A percentile compares a stretch with the other conserved stretches of the same genome.
Conservation (phyloP, 2,113 vertebrate genomes). For the Anguilla japonica region DNA sequence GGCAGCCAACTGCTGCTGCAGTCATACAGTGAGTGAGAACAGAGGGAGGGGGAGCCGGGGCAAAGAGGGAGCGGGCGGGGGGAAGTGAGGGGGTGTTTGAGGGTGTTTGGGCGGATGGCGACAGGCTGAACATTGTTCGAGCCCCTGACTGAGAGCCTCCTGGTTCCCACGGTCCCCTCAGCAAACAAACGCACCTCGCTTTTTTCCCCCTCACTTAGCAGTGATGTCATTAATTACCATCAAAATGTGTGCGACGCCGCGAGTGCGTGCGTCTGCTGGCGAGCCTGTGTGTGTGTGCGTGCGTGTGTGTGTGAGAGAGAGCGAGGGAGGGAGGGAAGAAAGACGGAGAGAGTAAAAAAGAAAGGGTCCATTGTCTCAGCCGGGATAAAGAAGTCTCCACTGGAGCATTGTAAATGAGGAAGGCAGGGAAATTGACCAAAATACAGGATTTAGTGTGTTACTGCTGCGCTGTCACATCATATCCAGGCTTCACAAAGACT, state of each 20-base stretch:
- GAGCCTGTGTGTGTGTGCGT: slow-evolving; percentile 32
- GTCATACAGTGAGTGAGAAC: slow-evolving; percentile 25
- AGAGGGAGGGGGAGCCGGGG: slow-evolving; percentile 50
- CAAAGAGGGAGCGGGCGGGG: slow-evolving; percentile 42
- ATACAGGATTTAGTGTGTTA: slow-evolving; percentile 69
- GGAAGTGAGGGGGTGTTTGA: slow-evolving; percentile 38
- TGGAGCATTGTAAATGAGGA: slow-evolving; percentile 90
- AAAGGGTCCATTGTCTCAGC: slow-evolving; percentile 73
- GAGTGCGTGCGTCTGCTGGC: slow-evolving; percentile 60
- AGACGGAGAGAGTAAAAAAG: slow-evolving; percentile 49
- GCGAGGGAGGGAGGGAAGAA: slow-evolving; percentile 35
- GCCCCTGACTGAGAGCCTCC: slow-evolving; percentile 72
- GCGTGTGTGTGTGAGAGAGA: slow-evolving; percentile 30
- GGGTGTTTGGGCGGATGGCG: slow-evolving; percentile 75
- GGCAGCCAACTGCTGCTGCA: slow-evolving; percentile 57
- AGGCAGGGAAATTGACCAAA: slow-evolving; percentile 80
- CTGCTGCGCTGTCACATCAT: slow-evolving; percentile 74
- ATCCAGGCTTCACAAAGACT: slow-evolving; percentile 74
- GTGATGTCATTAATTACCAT: slow-evolving; percentile 84
- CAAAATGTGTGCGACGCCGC: slow-evolving; percentile 75
- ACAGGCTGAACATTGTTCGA: slow-evolving; percentile 74
- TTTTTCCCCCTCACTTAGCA: slow-evolving; percentile 51
- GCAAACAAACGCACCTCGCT: slow-evolving; percentile 70
- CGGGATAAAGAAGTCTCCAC: slow-evolving; percentile 92
- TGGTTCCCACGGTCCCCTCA: slow-evolving; percentile 77